Percentiles rank a stretch among this genome's conserved stretches.
Evolutionary conservation across 2,797 vertebrate species (phyloP).

Genomic region (Microhierax caerulescens): DNA sequence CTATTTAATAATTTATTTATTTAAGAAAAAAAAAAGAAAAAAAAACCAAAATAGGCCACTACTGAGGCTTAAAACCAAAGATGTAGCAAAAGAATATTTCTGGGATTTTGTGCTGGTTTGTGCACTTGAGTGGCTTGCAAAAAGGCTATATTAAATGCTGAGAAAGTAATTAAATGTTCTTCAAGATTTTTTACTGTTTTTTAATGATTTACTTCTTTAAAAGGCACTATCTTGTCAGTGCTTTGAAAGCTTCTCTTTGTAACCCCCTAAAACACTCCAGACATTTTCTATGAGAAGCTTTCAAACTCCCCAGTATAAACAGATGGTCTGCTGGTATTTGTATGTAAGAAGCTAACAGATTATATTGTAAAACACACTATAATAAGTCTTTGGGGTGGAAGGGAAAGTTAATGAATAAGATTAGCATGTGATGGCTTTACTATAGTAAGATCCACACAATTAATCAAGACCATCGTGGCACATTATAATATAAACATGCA

Average conservation of each 20-base stretch:
- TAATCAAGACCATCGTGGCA: background rate
- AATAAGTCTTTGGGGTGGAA: background rate
- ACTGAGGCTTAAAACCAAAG: background rate
- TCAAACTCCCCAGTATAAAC: background rate
- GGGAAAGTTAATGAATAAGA: background rate
- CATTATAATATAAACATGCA: background rate
- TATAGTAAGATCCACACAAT: background rate
- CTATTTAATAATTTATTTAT: background rate
- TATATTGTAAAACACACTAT: background rate
- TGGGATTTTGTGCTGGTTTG: background rate
- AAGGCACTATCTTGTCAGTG: background rate
- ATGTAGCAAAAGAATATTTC: background rate
- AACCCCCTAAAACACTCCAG: background rate
- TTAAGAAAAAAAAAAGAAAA: background rate
- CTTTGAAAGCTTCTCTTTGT: background rate
- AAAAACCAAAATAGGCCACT: conserved; percentile 7
- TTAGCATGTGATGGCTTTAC: background rate
- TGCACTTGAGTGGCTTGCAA: background rate
- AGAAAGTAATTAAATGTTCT: background rate
- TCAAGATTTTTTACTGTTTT: background rate
- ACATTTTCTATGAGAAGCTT: background rate
- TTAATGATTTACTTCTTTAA: background rate
- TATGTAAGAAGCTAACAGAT: background rate
- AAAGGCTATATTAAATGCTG: background rate
- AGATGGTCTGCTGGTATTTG: conserved; percentile 2